Percentiles rank a stretch among this genome's conserved stretches.
Evolutionary conservation across 30 jellyfish, hydroid and myxozoan genomes (phyloP).

Genomic region (Chironex yamaguchii): DNA sequence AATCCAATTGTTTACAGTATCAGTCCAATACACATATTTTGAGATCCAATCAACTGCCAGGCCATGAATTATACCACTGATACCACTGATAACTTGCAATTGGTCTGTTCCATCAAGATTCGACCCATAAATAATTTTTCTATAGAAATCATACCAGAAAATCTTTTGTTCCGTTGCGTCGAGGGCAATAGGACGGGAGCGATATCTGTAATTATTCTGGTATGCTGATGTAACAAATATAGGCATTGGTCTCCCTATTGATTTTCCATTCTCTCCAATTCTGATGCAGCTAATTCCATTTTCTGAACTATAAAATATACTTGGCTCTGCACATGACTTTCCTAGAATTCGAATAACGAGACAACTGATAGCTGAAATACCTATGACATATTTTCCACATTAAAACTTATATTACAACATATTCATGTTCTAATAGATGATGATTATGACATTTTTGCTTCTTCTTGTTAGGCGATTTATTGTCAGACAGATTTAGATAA

Average conservation of each 20-base stretch:
- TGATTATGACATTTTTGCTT: too few species aligned
- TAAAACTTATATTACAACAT: too few species aligned
- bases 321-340: not conserved
- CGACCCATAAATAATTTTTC: conserved; percentile 63
- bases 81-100: conserved; percentile 55
- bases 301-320: not conserved
- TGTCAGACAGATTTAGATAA: too few species aligned
- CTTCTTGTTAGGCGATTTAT: too few species aligned
- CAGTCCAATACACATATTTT: conserved; percentile 94
- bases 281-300: not conserved
- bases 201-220: not conserved
- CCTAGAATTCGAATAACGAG: too few species aligned
- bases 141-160: conserved; percentile 85
- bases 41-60: conserved; percentile 93
- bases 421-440: too few species aligned
- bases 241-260: not conserved
- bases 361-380: too few species aligned
- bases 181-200: conserved; percentile 66
- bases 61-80: conserved; percentile 81
- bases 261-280: not conserved
- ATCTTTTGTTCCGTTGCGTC: conserved; percentile 64
- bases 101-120: conserved; percentile 60
- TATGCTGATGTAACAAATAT: too few species aligned
- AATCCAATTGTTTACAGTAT: conserved; percentile 79
- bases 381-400: too few species aligned